Conservation (phyloP, 2,888 invertebrate species). For the Axea sp. region DNA sequence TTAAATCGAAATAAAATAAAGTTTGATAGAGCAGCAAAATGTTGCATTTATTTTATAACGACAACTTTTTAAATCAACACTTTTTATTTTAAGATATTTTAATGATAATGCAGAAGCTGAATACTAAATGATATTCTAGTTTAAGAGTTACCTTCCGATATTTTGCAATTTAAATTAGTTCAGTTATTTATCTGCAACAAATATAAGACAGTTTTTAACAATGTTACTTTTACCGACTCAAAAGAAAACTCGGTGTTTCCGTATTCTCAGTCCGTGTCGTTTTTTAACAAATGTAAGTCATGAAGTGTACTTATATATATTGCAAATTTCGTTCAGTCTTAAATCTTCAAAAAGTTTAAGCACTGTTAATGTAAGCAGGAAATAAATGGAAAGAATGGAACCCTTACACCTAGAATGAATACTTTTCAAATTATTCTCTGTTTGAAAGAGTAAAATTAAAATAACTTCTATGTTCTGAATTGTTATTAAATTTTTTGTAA, state of each 20-base stretch:
- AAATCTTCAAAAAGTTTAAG: conserved; percentile 5
- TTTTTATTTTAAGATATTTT: too few species aligned
- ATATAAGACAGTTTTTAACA: conserved; percentile 24
- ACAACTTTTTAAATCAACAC: too few species aligned
- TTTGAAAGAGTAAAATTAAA: too few species aligned
- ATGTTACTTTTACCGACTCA: conserved; percentile 12
- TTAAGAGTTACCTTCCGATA: conserved; percentile 3
- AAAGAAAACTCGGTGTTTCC: conserved; percentile 3
- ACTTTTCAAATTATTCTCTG: too few species aligned
- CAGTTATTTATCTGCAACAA: conserved; percentile 16
- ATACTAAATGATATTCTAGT: background rate
- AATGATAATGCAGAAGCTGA: too few species aligned
- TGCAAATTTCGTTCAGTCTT: conserved; percentile 22
- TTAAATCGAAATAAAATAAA: background rate
- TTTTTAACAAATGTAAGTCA: conserved; percentile 9
- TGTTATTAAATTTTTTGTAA: too few species aligned
- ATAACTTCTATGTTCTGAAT: too few species aligned
- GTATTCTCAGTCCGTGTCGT: background rate
- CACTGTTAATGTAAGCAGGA: background rate
- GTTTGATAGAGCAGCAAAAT: background rate
- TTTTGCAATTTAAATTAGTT: conserved; percentile 15
- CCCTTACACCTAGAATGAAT: too few species aligned
- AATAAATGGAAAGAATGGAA: background rate
- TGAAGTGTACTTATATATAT: conserved; percentile 22
- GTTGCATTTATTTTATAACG: too few species aligned